phyloP scores from a whole-genome alignment of 2,797 vertebrate species.

The Eremophila alpestris region DNA sequence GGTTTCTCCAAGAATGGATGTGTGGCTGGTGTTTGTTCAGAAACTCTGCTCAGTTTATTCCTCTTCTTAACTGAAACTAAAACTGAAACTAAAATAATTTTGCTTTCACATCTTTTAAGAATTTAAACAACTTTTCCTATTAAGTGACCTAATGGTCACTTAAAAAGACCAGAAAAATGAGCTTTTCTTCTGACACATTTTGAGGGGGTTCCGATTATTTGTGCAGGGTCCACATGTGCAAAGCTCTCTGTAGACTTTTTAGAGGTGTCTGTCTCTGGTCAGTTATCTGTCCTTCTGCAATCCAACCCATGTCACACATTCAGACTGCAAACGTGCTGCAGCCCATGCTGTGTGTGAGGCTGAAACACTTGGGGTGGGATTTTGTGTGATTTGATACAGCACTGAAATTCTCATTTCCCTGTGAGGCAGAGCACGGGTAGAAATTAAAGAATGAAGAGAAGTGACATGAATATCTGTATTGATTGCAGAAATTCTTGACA shows the following conservation, averaged over 20 bases:
- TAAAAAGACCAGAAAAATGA: no score
- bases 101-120: background rate
- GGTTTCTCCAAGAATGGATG: background rate
- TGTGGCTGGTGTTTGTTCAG: background rate
- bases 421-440: background rate
- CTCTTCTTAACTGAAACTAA: background rate
- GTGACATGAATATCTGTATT: background rate
- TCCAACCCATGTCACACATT: background rate
- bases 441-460: background rate
- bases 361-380: background rate
- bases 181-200: background rate
- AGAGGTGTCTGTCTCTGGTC: background rate
- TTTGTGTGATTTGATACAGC: background rate
- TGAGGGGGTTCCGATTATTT: background rate
- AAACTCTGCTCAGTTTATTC: background rate
- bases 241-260: background rate
- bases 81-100: background rate
- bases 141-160: background rate
- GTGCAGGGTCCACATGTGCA: background rate
- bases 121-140: background rate
- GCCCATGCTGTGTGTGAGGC: fast-evolving
- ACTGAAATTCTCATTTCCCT: background rate
- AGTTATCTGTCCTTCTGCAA: background rate
- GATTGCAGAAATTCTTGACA: constrained; percentile 6
- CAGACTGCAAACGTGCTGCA: background rate